Evolutionary conservation across 2,888 invertebrate species (phyloP).

Genomic region (Lampropteryx suffumata): DNA sequence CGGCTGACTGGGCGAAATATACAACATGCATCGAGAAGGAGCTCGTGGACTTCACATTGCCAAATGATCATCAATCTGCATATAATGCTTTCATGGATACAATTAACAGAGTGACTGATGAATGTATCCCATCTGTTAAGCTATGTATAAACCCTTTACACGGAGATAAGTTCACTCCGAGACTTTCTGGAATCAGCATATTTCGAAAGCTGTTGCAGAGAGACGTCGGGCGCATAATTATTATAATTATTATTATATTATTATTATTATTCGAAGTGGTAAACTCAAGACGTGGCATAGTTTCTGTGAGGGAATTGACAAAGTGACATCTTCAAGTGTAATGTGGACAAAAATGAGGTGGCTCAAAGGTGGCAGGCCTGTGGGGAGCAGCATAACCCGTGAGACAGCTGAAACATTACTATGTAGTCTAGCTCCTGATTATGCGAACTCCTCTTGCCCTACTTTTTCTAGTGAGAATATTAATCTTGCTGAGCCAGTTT

Average conservation of each 20-base stretch:
- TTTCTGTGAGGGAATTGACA: too few species aligned
- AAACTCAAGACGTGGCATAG: not conserved
- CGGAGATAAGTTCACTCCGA: conserved; percentile 2
- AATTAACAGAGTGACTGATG: not conserved
- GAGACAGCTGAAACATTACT: too few species aligned
- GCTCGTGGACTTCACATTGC: not conserved
- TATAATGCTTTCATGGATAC: conserved; percentile 1
- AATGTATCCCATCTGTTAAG: too few species aligned
- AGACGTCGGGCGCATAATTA: not conserved
- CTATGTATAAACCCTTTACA: not conserved
- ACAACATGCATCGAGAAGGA: not conserved
- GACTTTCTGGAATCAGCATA: conserved; percentile 5
- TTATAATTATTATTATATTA: too few species aligned
- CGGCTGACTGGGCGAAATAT: conserved; percentile 2
- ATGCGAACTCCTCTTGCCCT: too few species aligned
- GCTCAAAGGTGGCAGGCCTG: too few species aligned
- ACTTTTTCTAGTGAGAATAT: too few species aligned
- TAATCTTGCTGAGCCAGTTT: too few species aligned
- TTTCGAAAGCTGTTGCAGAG: conserved; percentile 6
- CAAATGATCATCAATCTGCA: not conserved
- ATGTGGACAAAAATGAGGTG: too few species aligned
- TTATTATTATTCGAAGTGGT: not conserved
- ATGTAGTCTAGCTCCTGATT: too few species aligned
- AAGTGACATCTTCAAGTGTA: too few species aligned
- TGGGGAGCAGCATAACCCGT: too few species aligned